These are phyloP conservation scores for Xestia rhomboidea DNA, from an alignment of 2,888 invertebrate genomes.

Conservation along the genomic window DNA sequence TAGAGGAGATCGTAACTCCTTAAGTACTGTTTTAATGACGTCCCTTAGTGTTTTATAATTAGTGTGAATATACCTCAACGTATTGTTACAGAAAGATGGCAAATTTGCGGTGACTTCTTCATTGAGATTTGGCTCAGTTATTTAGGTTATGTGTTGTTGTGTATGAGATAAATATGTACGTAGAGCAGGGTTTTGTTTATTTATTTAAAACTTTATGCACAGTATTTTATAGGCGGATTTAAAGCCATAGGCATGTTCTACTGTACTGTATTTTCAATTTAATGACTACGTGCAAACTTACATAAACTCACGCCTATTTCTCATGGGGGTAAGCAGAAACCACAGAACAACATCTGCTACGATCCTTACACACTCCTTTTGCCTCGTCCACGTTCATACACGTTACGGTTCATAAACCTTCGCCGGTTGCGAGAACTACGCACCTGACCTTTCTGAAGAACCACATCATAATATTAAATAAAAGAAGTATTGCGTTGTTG, in stretches of 20 bases:
- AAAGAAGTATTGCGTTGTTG: too few species aligned
- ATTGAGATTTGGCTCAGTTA: slow-evolving; percentile 16
- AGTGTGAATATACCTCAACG: slow-evolving; percentile 71
- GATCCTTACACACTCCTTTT: too few species aligned
- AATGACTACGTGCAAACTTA: neutral
- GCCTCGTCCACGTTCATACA: too few species aligned
- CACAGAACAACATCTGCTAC: too few species aligned
- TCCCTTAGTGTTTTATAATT: slow-evolving; percentile 79
- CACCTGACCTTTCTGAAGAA: too few species aligned
- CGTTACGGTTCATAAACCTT: too few species aligned
- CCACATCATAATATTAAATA: too few species aligned
- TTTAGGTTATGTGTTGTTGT: slow-evolving; percentile 28
- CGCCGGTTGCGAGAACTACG: too few species aligned
- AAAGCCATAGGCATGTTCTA: neutral
- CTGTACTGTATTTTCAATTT: neutral
- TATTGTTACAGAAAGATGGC: slow-evolving; percentile 57
- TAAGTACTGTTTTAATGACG: slow-evolving; percentile 81
- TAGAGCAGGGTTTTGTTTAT: neutral
- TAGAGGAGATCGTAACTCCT: slow-evolving; percentile 78
- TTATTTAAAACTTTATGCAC: neutral
- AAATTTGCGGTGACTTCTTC: slow-evolving; percentile 26
- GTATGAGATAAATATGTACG: too few species aligned
- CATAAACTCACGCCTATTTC: too few species aligned
- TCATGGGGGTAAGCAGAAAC: too few species aligned
- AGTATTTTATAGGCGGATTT: neutral